These are phyloP conservation scores for Sogatella furcifera DNA, from an alignment of 1,140 invertebrate species.

Conservation along the genomic window DNA sequence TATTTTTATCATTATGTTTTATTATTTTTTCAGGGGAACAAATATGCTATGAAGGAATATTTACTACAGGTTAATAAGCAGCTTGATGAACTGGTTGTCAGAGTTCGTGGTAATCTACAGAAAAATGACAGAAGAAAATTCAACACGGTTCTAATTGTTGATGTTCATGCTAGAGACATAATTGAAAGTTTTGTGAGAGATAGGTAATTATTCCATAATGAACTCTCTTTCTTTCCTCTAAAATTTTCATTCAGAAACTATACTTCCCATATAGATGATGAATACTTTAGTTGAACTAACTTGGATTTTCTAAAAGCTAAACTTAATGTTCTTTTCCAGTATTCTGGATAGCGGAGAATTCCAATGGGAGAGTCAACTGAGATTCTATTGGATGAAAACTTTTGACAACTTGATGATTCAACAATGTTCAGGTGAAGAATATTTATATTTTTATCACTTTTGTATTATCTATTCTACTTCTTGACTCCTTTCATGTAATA, in stretches of 20 bases:
- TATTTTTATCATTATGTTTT: too few relatives aligned
- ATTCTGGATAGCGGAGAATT: conserved; percentile 74
- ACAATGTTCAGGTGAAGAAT: conserved; percentile 66
- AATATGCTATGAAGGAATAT: conserved; percentile 83
- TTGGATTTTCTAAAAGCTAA: too few relatives aligned
- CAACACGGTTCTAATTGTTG: conserved; percentile 76
- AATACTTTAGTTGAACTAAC: too few relatives aligned
- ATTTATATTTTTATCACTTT: not conserved
- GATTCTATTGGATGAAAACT: conserved; percentile 81
- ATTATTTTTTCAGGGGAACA: conserved; percentile 46
- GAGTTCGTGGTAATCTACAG: conserved; percentile 54
- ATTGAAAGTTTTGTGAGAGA: conserved; percentile 78
- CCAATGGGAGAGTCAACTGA: conserved; percentile 83
- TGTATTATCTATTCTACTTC: not conserved
- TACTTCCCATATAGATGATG: not conserved
- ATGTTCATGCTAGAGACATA: conserved; percentile 82
- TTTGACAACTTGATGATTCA: conserved; percentile 68
- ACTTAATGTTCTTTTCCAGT: conserved; percentile 36
- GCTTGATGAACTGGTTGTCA: conserved; percentile 71
- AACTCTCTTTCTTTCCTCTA: not conserved
- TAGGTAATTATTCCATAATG: conserved; percentile 27
- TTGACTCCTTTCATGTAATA: too few relatives aligned
- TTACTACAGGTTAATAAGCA: conserved; percentile 65
- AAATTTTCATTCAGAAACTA: not conserved
- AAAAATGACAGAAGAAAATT: conserved; percentile 79